Evolutionary conservation across 2,888 invertebrate genomes (phyloP).

Genomic region (Notodonta ziczac): DNA sequence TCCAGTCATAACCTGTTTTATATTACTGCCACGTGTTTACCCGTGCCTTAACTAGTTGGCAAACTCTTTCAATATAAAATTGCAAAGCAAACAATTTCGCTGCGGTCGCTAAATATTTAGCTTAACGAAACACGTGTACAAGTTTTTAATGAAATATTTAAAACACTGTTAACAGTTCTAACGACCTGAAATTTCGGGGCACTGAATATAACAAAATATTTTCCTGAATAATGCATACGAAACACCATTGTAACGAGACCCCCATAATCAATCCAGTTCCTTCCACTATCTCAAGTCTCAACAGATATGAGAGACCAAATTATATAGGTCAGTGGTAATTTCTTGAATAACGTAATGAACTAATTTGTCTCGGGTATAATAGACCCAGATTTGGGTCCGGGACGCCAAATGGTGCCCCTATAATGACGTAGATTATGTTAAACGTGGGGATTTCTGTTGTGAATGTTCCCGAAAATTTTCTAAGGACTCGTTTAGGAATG

Average conservation of each 20-base stretch:
- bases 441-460: constrained; percentile 14
- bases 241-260: neutral
- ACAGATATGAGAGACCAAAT: constrained; percentile 6
- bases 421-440: constrained; percentile 35
- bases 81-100: constrained; percentile 18
- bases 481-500: constrained; percentile 6
- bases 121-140: constrained; percentile 19
- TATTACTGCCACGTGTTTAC: neutral
- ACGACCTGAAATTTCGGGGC: constrained; percentile 6
- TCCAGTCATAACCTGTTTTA: no score
- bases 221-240: neutral
- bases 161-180: constrained; percentile 8
- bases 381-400: constrained; percentile 13
- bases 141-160: constrained; percentile 20
- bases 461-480: constrained; percentile 12
- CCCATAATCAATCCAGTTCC: neutral
- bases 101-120: constrained; percentile 25
- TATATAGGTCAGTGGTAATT: constrained; percentile 1
- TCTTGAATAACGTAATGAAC: constrained; percentile 49
- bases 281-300: neutral
- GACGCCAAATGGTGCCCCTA: constrained; percentile 46
- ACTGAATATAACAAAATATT: constrained; percentile 4
- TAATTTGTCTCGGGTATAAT: constrained; percentile 51
- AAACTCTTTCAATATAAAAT: constrained; percentile 24
- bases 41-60: neutral